Evolutionary conservation across 2,797 vertebrate genomes (phyloP), one percentile per base, ranked within the genome.

Genomic region (Periophthalmus magnuspinnatus): DNA sequence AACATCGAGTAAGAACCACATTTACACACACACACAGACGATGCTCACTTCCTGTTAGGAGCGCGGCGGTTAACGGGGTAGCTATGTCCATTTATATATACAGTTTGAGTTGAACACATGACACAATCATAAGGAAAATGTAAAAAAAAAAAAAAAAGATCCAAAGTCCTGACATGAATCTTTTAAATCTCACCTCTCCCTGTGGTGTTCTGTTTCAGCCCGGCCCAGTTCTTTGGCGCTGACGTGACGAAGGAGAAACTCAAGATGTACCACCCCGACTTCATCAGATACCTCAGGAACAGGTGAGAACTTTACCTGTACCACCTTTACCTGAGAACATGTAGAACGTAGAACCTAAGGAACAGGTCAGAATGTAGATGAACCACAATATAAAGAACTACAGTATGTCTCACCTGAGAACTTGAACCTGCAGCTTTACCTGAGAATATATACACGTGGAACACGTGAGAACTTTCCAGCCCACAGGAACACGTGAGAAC

Each of bases 181-280:
- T 28, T n/a, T 28, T 28, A 28, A 2, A 14, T 54, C 21, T 6
- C 55, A 3, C 57, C 33, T 4, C 45, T n/a, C 0, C 2, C 10
- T 38, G 38, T 41, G 38, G 67, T 4, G 71, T 63, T 70, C 2
- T 38, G 70, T 38, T 5, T 0, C 81, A 95, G 95, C 11, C 91
- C 93, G 0, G 54, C 80, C 1, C 54, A 0, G 2, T 93, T 82
- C 78, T 95, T 95, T 67, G 94, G 95, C 13, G 0, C 74, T 0
- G 75, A 93, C 2, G 90, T 91, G 68, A 90, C 89, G 0, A 84
- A 47, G 0, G 74, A 82, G 13, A 94, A 94, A 70, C 74, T 95
- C 76, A 95, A 94, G 89, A 94, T 95, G 77, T 92, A 91, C 57
- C 93, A 95, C 65, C 95, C 94, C 0, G 95, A 95, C 52, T 95